Conservation (phyloP, 23 tunicate genomes). For the Diplosoma virens region DNA sequence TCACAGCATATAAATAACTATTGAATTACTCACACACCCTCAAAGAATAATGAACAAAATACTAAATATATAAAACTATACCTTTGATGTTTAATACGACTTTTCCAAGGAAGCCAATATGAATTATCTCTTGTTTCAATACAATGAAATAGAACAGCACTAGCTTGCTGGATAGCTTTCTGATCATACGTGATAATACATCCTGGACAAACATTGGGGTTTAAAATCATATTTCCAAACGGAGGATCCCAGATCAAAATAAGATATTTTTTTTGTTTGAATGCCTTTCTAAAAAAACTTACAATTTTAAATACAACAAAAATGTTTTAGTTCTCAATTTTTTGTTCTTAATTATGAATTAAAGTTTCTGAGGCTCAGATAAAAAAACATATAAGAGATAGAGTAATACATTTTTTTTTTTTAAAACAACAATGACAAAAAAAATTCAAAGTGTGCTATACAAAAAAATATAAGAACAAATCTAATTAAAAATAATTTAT, state of each 20-base stretch:
- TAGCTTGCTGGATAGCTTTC: slow-evolving; percentile 22
- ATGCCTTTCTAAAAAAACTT: background rate
- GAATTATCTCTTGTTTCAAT: slow-evolving; percentile 43
- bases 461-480: background rate
- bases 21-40: no score
- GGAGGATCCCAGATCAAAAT: slow-evolving; percentile 50
- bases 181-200: slow-evolving; percentile 58
- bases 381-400: no score
- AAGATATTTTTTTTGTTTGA: background rate
- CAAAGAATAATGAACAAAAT: no score
- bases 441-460: background rate
- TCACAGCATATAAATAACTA: no score
- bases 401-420: no score
- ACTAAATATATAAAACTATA: no score
- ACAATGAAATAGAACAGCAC: slow-evolving; percentile 58
- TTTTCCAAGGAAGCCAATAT: slow-evolving; percentile 33
- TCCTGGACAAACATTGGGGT: slow-evolving; percentile 19
- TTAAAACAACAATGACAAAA: no score
- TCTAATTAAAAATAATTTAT: no score
- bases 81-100: slow-evolving; percentile 38
- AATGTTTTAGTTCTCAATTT: no score
- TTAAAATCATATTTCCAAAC: slow-evolving; percentile 25
- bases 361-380: no score
- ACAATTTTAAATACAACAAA: background rate
- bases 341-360: no score